These are phyloP conservation scores for Sebastes iracundus DNA, from an alignment of 2,797 vertebrate genomes.

Conservation along the genomic window DNA sequence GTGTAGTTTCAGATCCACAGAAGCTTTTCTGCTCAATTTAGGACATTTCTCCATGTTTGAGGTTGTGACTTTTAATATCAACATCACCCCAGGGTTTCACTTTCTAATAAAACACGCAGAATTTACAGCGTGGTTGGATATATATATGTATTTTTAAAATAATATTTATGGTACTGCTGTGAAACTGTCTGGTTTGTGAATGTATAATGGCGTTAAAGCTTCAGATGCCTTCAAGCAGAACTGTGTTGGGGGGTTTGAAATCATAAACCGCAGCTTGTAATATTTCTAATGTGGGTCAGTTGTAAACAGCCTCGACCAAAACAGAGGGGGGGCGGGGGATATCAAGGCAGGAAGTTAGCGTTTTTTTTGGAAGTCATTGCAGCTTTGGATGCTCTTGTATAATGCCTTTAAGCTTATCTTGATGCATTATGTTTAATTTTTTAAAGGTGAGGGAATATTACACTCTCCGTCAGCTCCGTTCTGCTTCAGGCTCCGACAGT, in stretches of 20 bases:
- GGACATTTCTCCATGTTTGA: neutral
- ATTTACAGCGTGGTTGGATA: neutral
- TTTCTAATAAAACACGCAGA: neutral
- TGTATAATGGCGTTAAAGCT: neutral
- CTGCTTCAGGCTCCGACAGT: conserved; percentile 7
- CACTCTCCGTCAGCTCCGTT: neutral
- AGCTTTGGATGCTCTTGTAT: neutral
- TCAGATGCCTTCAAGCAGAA: neutral
- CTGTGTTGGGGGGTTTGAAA: neutral
- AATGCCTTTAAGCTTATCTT: neutral
- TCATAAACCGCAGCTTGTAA: neutral
- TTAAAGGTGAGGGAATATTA: neutral
- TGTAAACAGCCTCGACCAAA: neutral
- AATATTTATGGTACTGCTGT: neutral
- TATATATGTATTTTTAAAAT: neutral
- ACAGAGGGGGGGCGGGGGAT: neutral
- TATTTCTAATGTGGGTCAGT: conserved; percentile 1
- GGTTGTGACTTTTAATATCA: neutral
- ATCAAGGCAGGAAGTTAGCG: neutral
- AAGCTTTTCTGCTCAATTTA: neutral
- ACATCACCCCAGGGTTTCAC: neutral
- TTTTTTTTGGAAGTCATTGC: neutral
- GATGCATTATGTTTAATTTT: neutral
- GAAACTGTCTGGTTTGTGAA: neutral
- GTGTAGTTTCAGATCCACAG: neutral